Evolutionary conservation across 1,140 invertebrate species (phyloP), one percentile per base, ranked within the genome.

Genomic region (Parasteatoda tepidariorum): DNA sequence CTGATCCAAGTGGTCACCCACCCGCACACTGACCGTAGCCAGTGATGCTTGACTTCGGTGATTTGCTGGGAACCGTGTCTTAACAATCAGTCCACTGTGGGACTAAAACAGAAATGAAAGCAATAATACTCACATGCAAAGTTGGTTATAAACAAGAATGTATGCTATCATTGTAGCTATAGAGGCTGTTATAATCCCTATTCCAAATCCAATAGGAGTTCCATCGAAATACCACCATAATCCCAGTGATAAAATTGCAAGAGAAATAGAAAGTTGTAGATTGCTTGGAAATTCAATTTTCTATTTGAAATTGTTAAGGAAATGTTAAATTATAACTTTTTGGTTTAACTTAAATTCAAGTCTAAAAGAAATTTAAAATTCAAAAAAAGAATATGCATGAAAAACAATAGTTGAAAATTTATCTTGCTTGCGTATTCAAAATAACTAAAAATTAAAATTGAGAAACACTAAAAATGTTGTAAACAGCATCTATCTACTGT

Each of bases 201-300:
- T 86, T 48, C 88, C 89, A 85, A 90, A 89, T 18, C 90, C 90
- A 85, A 88, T 88, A 7, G 87, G 84, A 6, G 90, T 90, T 38
- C 89, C 79, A 84, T 90, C 90, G 87, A 90, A 90, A 61, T 89
- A 81, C 89, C 89, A 90, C 90, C 90, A 90, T 66, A 90, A 82
- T 0, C 89, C 89, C 59, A 90, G 87, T 59, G 89, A 90, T 87
- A 90, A 88, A 2, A 89, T 88, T 26, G 88, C 87, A 48, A 90
- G 84, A 18, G 89, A 88, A 30, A 90, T 75, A 1, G 89, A 89
- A 34, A 90, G 86, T 85, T 90, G 89, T 54, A 89, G 83, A 82
- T 90, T 90, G 81, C 89, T 89, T 28, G 88, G 87, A 88, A 89
- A 90, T 66, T 89, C 89, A 38, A 90, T 88, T 88, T 90, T 90